phyloP scores from a whole-genome alignment of 2,888 invertebrate species.

The Cetonia aurata region DNA sequence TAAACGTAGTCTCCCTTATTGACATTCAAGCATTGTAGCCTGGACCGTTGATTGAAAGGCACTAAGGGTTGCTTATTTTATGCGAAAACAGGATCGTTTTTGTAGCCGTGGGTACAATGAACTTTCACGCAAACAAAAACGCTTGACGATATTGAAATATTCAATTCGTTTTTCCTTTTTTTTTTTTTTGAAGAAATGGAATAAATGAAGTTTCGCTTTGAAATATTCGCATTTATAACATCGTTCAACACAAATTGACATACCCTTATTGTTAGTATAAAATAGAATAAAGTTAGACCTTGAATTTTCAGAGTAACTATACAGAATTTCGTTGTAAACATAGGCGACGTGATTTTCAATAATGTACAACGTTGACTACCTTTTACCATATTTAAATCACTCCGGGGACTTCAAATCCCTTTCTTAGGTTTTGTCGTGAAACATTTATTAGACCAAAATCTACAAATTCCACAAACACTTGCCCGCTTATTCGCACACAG shows the following conservation, averaged over 20 bases:
- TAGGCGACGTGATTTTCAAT: background rate
- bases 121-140: background rate
- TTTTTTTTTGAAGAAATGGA: background rate
- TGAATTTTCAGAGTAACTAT: background rate
- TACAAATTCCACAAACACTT: slow-evolving; percentile 8
- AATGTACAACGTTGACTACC: background rate
- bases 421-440: background rate
- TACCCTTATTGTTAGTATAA: background rate
- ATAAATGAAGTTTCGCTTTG: background rate
- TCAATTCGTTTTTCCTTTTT: background rate
- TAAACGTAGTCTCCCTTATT: background rate
- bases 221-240: too few species aligned
- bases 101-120: background rate
- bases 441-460: slow-evolving; percentile 9
- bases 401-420: background rate
- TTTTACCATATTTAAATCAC: background rate
- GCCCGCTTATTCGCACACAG: background rate
- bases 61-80: slow-evolving; percentile 4
- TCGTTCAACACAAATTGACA: background rate
- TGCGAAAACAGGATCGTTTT: background rate
- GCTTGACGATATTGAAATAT: slow-evolving; percentile 4
- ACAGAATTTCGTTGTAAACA: background rate
- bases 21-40: background rate
- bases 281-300: too few species aligned
- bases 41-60: background rate